Evolutionary conservation across 2,797 vertebrate species (phyloP), one percentile per base, ranked within the genome.

Genomic region (Babyrousa celebensis): DNA sequence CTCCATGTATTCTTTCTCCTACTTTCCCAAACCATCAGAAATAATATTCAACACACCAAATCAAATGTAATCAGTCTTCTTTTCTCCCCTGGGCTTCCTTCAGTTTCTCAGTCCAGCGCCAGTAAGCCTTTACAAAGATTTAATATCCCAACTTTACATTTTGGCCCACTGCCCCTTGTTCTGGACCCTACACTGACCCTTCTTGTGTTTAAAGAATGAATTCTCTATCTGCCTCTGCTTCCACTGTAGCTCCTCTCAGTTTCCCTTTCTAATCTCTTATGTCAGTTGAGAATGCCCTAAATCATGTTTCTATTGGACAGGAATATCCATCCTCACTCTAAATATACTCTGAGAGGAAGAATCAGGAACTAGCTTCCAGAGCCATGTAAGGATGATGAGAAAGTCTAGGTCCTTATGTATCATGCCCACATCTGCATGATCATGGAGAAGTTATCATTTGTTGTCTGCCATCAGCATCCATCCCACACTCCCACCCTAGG

Each of bases 81-180:
- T 84, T 85, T 79, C 78, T 65, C 58, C 62, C 25, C 21, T 68
- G 12, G 87, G 83, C 54, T 36, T 86, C 88, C 77, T 95, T 77
- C 79, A 43, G 16, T 78, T 89, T 68, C 25, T 86, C 21, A 52
- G 36, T 40, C 58, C 27, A 93, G 52, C 43, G 85, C 79, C 72
- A 91, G 3, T 79, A 75, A 71, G 14, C 94, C 72, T 96, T 94
- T 54, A 71, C 36, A 90, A 65, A 94, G 68, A 12, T 68, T 70
- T 67, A 85, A 17, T 67, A 91, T 58, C 40, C 32, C 60, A 90
- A 17, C 54, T 79, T 94, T 87, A 82, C 27, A 62, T 96, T 88
- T 68, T 94, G 86, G 48, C 84, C 77, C 25, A 60, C 36, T 95
- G 83, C 58, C 36, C 87, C 40, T 94, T 85, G 56, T 85, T 95